Conservation (phyloP, 2,113 vertebrate genomes). For the Ictalurus furcatus region DNA sequence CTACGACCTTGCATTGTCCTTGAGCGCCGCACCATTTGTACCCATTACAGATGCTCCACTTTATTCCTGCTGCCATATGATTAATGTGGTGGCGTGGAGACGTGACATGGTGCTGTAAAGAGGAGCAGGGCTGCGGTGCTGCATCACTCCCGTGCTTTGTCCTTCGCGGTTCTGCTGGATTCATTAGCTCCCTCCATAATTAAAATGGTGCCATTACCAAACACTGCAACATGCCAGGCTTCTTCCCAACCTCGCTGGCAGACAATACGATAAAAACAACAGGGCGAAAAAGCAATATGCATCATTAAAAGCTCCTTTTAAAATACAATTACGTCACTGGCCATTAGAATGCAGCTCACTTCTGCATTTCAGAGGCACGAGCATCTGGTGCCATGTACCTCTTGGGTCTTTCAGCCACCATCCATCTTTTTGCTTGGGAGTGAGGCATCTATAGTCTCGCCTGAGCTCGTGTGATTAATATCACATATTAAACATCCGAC, state of each 20-base stretch:
- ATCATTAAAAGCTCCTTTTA: slow-evolving; percentile 21
- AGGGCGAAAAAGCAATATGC: not conserved
- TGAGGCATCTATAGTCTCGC: slow-evolving; percentile 60
- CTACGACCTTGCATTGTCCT: slow-evolving; percentile 56
- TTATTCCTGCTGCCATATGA: slow-evolving; percentile 60
- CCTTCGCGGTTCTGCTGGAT: slow-evolving; percentile 41
- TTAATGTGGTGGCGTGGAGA: slow-evolving; percentile 58
- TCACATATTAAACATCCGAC: slow-evolving; percentile 57
- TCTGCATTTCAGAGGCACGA: slow-evolving; percentile 42
- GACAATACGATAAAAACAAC: slow-evolving; percentile 23
- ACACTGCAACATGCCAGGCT: slow-evolving; percentile 12
- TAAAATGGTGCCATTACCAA: slow-evolving; percentile 55
- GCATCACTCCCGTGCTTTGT: slow-evolving; percentile 27
- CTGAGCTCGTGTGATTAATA: slow-evolving; percentile 64
- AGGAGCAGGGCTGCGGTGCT: slow-evolving; percentile 46
- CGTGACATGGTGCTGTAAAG: slow-evolving; percentile 60
- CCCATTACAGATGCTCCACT: slow-evolving; percentile 55
- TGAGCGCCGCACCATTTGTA: slow-evolving; percentile 49
- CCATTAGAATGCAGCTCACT: slow-evolving; percentile 52
- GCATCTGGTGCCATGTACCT: slow-evolving; percentile 49
- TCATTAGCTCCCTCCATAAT: slow-evolving; percentile 58
- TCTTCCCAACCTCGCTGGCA: slow-evolving; percentile 16
- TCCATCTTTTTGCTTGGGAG: slow-evolving; percentile 53
- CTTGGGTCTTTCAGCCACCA: slow-evolving; percentile 65
- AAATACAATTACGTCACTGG: slow-evolving; percentile 8